Evolutionary conservation across 1,140 invertebrate genomes (phyloP).

Genomic region (Diorhabda carinulata): DNA sequence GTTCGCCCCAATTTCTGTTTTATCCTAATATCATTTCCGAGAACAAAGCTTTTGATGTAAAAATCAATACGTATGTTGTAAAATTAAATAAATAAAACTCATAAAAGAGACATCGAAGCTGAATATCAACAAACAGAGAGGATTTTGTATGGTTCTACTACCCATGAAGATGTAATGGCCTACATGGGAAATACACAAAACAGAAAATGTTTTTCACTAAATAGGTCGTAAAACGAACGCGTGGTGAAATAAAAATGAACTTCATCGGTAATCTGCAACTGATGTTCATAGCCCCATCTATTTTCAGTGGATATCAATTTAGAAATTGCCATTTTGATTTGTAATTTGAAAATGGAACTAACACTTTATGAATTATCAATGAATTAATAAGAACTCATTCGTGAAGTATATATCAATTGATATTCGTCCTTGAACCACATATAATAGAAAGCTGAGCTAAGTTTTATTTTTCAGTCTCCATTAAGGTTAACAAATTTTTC

Average conservation of each 20-base stretch:
- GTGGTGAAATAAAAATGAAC: conserved; percentile 1
- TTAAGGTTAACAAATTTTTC: too few relatives aligned
- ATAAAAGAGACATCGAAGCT: conserved; percentile 5
- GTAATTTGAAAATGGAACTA: too few relatives aligned
- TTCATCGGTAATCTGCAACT: neutral
- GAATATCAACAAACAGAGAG: conserved; percentile 12
- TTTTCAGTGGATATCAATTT: too few relatives aligned
- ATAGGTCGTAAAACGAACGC: conserved; percentile 10
- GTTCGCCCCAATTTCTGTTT: neutral
- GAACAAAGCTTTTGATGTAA: neutral
- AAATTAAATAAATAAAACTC: conserved; percentile 12
- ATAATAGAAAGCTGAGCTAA: too few relatives aligned
- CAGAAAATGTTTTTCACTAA: conserved; percentile 3
- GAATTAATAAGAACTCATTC: too few relatives aligned
- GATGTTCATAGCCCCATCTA: too few relatives aligned
- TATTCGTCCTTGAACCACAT: too few relatives aligned
- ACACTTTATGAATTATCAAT: too few relatives aligned
- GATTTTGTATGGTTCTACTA: conserved; percentile 3
- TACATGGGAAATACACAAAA: neutral
- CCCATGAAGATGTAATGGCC: conserved; percentile 3
- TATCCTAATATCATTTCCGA: neutral
- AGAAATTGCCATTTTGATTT: too few relatives aligned
- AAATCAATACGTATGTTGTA: conserved; percentile 7
- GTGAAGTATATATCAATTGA: too few relatives aligned
- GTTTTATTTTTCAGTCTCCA: too few relatives aligned